A percentile compares a stretch with the other conserved stretches of the same genome.
Conservation (phyloP, 2,888 invertebrate genomes). For the Lagria hirta region DNA sequence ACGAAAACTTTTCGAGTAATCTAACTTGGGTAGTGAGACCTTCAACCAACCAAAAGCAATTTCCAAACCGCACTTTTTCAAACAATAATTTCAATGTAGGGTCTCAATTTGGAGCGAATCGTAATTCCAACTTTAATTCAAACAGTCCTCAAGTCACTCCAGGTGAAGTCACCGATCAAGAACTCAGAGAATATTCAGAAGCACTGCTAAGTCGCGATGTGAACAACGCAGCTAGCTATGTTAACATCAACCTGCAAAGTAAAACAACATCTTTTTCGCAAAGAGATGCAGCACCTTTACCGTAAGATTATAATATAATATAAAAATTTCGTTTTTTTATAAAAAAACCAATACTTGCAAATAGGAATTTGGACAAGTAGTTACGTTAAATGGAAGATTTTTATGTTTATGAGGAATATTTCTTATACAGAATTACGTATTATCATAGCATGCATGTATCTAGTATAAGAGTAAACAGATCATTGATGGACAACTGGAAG, state of each 20-base stretch:
- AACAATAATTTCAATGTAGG: constrained; percentile 7
- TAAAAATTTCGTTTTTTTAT: not conserved
- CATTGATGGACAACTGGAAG: no score
- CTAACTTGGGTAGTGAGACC: constrained; percentile 21
- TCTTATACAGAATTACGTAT: no score
- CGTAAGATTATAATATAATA: constrained; percentile 62
- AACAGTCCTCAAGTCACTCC: constrained; percentile 10
- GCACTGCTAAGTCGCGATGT: constrained; percentile 69
- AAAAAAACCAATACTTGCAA: no score
- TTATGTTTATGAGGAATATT: no score
- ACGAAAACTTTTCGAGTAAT: constrained; percentile 7
- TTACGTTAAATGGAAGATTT: no score
- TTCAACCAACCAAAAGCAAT: constrained; percentile 8
- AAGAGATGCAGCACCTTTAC: constrained; percentile 71
- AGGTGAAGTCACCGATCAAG: constrained; percentile 39
- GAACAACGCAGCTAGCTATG: constrained; percentile 70
- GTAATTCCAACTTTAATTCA: not conserved
- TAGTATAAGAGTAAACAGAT: no score
- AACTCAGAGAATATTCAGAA: constrained; percentile 68
- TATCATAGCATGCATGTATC: no score
- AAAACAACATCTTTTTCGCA: constrained; percentile 69
- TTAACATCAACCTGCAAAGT: constrained; percentile 74
- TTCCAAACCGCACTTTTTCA: constrained; percentile 5
- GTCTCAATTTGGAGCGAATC: constrained; percentile 6
- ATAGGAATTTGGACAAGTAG: no score